Evolutionary conservation across 2,888 invertebrate genomes (phyloP), one percentile per base, ranked within the genome.

Genomic region (Brachyptera putata): DNA sequence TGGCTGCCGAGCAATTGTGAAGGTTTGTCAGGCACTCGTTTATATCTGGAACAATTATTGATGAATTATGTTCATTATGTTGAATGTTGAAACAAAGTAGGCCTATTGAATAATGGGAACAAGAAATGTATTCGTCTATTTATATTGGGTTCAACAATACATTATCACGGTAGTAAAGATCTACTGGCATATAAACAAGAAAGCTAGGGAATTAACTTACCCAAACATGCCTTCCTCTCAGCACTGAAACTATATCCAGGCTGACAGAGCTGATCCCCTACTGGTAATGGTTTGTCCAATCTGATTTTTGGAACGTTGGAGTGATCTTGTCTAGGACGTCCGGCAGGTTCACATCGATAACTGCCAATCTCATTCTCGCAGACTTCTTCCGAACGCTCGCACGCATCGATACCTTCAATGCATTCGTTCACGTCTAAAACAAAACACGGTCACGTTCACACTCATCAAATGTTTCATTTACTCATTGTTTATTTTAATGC

Each of bases 301-400:
- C 34, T 30, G 24, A 41, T 16, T 7, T 41, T n/a, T 18, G 24
- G 39, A 39, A 4, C 7, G 13, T 21, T n/a, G 39, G 39, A 30
- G 30, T 5, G 7, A 11, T 30, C 30, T 30, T 30, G 30, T 30
- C 30, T 5, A 7, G 7, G 11, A 11, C 30, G 7, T 30, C 30
- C 30, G 11, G 30, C 5, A 5, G 30, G 30, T 14, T 73, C 69
- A 64, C 80, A 80, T 7, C 72, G 73, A 69, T 76, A 80, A 0
- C 79, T 79, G 0, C 80, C 80, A 0, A 75, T 70, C 1, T 78
- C 76, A 71, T 80, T 80, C 11, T 76, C 65, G 66, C 79, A 80
- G 22, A 26, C 25, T 46, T 61, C 53, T 34, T 60, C 69, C 69
- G 48, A 65, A 66, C 30, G 39, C 14, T 60, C 60, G 43, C 60